These are phyloP conservation scores for Coelopa pilipes DNA, from an alignment of 2,888 invertebrate genomes.

Conservation along the genomic window DNA sequence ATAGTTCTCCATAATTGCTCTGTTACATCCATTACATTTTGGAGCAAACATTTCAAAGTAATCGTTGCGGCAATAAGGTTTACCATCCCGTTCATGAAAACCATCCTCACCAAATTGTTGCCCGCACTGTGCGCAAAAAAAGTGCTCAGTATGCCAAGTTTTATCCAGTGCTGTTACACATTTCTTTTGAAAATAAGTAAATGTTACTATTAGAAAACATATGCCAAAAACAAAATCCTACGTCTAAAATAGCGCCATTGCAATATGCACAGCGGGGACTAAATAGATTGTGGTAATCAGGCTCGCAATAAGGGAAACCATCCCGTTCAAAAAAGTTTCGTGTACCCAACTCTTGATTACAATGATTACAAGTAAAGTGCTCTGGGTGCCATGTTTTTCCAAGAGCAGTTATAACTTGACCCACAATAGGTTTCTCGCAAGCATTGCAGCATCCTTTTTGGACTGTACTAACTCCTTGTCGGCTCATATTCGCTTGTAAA, in stretches of 20 bases:
- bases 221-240: slow-evolving; percentile 64
- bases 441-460: slow-evolving; percentile 99
- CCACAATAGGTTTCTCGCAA: slow-evolving; percentile 98
- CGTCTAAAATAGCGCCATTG: slow-evolving; percentile 98
- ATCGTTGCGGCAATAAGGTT: slow-evolving; percentile 95
- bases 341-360: slow-evolving; percentile 95
- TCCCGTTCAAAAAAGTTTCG: slow-evolving; percentile 99
- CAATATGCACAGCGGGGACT: slow-evolving; percentile 99
- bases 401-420: slow-evolving; percentile 92
- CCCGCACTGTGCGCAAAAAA: slow-evolving; percentile 97
- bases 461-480: slow-evolving; percentile 98
- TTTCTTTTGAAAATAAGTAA: slow-evolving; percentile 76
- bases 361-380: slow-evolving; percentile 98
- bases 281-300: slow-evolving; percentile 98
- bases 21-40: slow-evolving; percentile 95
- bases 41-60: slow-evolving; percentile 99
- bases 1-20: slow-evolving; percentile 97
- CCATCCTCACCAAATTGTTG: slow-evolving; percentile 97
- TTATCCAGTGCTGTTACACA: slow-evolving; percentile 97
- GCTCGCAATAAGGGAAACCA: slow-evolving; percentile 96
- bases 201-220: not conserved
- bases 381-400: slow-evolving; percentile 99
- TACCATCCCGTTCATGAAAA: slow-evolving; percentile 96
- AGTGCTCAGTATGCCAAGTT: slow-evolving; percentile 99
- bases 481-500: slow-evolving; percentile 96